phyloP scores from a whole-genome alignment of 2,888 invertebrate genomes.

The Pasiphila rectangulata region DNA sequence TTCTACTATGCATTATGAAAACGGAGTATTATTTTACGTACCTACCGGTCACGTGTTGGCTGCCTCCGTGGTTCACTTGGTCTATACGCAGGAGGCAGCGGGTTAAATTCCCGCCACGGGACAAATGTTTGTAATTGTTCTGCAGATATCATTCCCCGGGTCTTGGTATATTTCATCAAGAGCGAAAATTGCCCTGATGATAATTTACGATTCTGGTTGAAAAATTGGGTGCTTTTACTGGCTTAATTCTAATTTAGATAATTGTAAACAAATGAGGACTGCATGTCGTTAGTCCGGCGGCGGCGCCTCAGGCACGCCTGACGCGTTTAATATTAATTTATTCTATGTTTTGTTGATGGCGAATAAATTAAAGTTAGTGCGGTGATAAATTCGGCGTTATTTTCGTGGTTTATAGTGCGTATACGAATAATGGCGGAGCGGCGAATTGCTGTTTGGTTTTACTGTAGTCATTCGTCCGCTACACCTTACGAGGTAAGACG shows the following conservation, averaged over 20 bases:
- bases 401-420: slow-evolving; percentile 15
- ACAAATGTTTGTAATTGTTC: too few species aligned
- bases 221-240: background rate
- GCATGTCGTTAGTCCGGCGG: background rate
- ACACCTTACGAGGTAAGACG: background rate
- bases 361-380: slow-evolving; percentile 30
- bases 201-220: too few species aligned
- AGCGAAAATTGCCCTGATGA: too few species aligned
- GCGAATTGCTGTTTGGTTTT: background rate
- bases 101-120: too few species aligned
- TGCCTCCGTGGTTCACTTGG: too few species aligned
- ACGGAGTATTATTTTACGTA: too few species aligned
- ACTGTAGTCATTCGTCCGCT: background rate
- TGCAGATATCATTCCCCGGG: too few species aligned
- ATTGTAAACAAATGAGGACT: background rate
- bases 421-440: background rate
- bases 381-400: slow-evolving; percentile 25
- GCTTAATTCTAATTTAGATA: background rate
- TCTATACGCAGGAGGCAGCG: too few species aligned
- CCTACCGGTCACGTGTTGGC: too few species aligned
- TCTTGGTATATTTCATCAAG: too few species aligned
- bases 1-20: too few species aligned
- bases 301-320: background rate
- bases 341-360: slow-evolving; percentile 22
- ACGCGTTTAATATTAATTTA: slow-evolving; percentile 22